Percentiles rank a stretch among this genome's conserved stretches.
These are phyloP conservation scores for Cosmorhoe ocellata DNA, from an alignment of 2,888 invertebrate species.

Conservation along the genomic window DNA sequence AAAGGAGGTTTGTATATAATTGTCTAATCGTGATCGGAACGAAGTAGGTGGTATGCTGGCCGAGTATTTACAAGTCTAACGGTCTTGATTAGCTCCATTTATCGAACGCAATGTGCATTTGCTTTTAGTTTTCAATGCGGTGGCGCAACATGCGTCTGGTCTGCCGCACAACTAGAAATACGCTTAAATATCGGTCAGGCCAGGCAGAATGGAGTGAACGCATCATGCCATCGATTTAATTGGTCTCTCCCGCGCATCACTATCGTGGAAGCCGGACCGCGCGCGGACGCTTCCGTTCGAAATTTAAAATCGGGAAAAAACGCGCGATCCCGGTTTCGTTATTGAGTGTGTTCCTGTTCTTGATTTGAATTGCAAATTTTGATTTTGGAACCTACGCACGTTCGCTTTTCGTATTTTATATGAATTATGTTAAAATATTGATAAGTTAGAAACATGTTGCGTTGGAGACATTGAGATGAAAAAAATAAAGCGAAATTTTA, in stretches of 20 bases:
- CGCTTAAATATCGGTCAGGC: constrained; percentile 77
- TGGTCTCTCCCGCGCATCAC: constrained; percentile 61
- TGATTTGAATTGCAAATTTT: neutral
- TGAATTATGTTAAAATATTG: too few species aligned
- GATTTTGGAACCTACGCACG: neutral
- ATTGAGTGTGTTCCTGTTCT: constrained; percentile 17
- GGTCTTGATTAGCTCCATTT: constrained; percentile 38
- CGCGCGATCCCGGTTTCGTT: constrained; percentile 52
- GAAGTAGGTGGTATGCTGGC: too few species aligned
- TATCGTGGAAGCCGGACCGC: constrained; percentile 68
- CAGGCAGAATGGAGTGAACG: constrained; percentile 65
- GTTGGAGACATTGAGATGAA: neutral
- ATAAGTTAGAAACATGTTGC: too few species aligned
- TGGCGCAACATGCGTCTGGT: constrained; percentile 65
- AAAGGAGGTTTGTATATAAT: too few species aligned
- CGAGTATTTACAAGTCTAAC: too few species aligned
- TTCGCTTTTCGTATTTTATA: too few species aligned
- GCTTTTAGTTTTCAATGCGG: constrained; percentile 75
- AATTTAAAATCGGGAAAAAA: constrained; percentile 52
- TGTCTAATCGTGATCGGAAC: too few species aligned
- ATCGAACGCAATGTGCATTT: constrained; percentile 76
- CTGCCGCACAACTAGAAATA: constrained; percentile 68
- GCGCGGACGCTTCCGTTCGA: constrained; percentile 71
- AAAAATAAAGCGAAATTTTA: constrained; percentile 27
- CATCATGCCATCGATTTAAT: constrained; percentile 71